Conservation (phyloP, 1,140 invertebrate genomes). For the Lasioglossum albipes region DNA sequence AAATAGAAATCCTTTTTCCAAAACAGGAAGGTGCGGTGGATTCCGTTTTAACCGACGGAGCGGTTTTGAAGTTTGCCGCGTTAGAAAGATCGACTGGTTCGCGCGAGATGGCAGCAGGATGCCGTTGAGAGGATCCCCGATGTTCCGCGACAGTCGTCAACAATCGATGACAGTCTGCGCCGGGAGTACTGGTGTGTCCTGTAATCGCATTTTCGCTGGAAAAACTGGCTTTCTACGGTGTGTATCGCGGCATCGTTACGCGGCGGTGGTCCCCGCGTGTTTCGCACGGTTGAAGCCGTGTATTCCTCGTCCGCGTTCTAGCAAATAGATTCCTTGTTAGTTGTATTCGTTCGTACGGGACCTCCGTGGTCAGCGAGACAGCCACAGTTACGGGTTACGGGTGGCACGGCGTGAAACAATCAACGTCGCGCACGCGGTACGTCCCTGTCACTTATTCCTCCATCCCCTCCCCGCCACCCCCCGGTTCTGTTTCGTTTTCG, state of each 20-base stretch:
- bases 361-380: slow-evolving; percentile 11
- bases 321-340: slow-evolving; percentile 24
- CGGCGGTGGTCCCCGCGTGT: not conserved
- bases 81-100: not conserved
- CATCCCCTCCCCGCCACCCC: not conserved
- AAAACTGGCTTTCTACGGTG: slow-evolving; percentile 34
- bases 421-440: slow-evolving; percentile 42
- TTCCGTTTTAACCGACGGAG: not conserved
- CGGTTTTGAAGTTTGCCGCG: not conserved
- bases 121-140: not conserved
- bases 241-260: not conserved
- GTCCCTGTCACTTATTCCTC: slow-evolving; percentile 33
- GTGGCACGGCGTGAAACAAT: slow-evolving; percentile 20
- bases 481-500: not conserved
- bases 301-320: slow-evolving; percentile 22
- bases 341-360: no score
- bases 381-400: slow-evolving; percentile 4
- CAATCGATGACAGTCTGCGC: slow-evolving; percentile 61
- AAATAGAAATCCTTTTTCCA: no score
- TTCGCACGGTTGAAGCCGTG: not conserved
- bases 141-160: slow-evolving; percentile 41
- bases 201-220: slow-evolving; percentile 48
- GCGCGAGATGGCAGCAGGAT: slow-evolving; percentile 32
- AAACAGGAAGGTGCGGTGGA: not conserved
- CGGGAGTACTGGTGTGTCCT: slow-evolving; percentile 46